These are phyloP conservation scores for Carlito syrichta DNA, from an alignment of 2,113 vertebrate species.

Conservation along the genomic window DNA sequence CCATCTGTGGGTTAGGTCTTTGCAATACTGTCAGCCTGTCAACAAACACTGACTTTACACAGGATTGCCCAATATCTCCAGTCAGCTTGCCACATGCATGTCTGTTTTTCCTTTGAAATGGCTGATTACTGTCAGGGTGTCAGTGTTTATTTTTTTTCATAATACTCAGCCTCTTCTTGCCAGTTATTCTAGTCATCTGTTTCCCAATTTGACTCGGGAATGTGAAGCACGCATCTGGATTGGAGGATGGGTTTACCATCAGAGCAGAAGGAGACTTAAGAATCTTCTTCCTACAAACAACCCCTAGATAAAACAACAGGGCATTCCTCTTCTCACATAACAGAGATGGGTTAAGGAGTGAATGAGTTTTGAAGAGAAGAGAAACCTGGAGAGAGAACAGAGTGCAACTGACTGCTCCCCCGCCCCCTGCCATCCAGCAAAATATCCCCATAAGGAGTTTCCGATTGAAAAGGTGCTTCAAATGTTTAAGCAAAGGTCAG, in stretches of 20 bases:
- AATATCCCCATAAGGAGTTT: neutral
- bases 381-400: neutral
- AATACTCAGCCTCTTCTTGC: constrained; percentile 12
- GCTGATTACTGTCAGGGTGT: neutral
- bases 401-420: neutral
- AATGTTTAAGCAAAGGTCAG: neutral
- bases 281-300: neutral
- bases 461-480: neutral
- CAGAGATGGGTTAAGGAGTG: neutral
- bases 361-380: neutral
- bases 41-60: neutral
- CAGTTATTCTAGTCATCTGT: neutral
- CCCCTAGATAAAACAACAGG: neutral
- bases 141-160: neutral
- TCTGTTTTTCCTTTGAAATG: constrained; percentile 2
- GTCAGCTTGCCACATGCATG: neutral
- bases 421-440: rapidly evolving
- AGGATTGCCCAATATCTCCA: neutral
- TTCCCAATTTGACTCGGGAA: neutral
- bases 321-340: neutral
- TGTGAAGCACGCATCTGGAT: neutral
- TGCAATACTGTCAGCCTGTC: neutral
- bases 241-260: neutral
- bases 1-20: neutral
- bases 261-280: neutral